These are phyloP conservation scores for Sciurus niger DNA, from an alignment of 2,113 vertebrate species.

Conservation along the genomic window DNA sequence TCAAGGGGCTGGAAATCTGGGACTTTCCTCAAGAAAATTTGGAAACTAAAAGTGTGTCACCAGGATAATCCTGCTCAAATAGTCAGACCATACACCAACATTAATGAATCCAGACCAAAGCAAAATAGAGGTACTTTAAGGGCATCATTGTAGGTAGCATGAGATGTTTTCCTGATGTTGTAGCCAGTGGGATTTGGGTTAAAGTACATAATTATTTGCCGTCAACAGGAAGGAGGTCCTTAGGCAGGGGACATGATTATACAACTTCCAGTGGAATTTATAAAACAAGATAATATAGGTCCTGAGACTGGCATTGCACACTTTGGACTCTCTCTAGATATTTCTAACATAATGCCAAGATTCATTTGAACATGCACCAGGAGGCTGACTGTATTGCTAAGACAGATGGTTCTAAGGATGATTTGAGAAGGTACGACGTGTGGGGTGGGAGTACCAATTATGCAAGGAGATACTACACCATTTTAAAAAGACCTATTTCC, in stretches of 20 bases:
- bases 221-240: neutral
- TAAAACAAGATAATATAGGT: neutral
- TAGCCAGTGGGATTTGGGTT: neutral
- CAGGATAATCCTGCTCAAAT: rapidly evolving
- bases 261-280: neutral
- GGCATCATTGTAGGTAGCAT: neutral
- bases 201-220: neutral
- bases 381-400: neutral
- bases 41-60: neutral
- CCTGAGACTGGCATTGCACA: neutral
- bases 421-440: neutral
- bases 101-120: too few species aligned
- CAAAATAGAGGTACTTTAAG: neutral
- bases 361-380: neutral
- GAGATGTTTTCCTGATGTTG: neutral
- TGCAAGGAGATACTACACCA: neutral
- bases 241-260: neutral
- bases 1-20: neutral
- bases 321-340: neutral
- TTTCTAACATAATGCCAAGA: neutral
- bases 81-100: neutral
- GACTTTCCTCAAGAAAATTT: neutral
- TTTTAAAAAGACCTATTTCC: neutral
- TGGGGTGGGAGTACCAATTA: neutral
- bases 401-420: neutral